Percentiles rank a stretch among this genome's conserved stretches.
Evolutionary conservation across 1,140 invertebrate genomes (phyloP).

Genomic region (Drosophila asahinai): DNA sequence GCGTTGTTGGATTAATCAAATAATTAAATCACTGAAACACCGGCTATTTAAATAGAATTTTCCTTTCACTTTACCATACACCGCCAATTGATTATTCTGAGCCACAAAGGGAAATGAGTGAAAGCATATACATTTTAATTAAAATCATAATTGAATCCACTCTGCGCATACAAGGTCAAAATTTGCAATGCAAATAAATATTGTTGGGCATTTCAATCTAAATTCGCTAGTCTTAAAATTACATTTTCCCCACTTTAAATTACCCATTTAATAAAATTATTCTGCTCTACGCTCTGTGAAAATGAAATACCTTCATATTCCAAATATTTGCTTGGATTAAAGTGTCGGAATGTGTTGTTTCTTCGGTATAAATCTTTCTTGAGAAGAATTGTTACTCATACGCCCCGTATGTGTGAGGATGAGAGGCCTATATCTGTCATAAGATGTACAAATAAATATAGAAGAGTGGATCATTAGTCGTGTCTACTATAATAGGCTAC

Average conservation of each 20-base stretch:
- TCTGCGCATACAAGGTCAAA: background rate
- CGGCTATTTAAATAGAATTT: background rate
- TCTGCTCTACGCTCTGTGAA: background rate
- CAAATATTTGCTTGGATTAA: slow-evolving; percentile 17
- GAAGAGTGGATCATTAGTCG: slow-evolving; percentile 6
- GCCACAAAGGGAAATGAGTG: background rate
- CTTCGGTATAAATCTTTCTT: background rate
- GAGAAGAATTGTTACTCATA: slow-evolving; percentile 31
- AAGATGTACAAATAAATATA: slow-evolving; percentile 26
- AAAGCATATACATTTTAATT: slow-evolving; percentile 2
- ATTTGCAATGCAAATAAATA: background rate
- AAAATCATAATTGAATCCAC: background rate
- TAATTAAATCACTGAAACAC: slow-evolving; percentile 26
- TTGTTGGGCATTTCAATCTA: background rate
- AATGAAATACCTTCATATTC: slow-evolving; percentile 7
- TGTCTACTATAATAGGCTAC: background rate
- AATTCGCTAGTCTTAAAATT: background rate
- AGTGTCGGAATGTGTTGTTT: slow-evolving; percentile 10
- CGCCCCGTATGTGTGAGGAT: slow-evolving; percentile 13
- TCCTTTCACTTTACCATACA: background rate
- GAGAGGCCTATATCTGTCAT: slow-evolving; percentile 17
- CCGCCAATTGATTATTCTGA: background rate
- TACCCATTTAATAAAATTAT: background rate
- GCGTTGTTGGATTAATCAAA: background rate
- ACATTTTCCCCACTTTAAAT: background rate